Percentiles rank a stretch among this genome's conserved stretches.
Conservation (phyloP, 2,113 vertebrate species). For the Ardeotis arabs region DNA sequence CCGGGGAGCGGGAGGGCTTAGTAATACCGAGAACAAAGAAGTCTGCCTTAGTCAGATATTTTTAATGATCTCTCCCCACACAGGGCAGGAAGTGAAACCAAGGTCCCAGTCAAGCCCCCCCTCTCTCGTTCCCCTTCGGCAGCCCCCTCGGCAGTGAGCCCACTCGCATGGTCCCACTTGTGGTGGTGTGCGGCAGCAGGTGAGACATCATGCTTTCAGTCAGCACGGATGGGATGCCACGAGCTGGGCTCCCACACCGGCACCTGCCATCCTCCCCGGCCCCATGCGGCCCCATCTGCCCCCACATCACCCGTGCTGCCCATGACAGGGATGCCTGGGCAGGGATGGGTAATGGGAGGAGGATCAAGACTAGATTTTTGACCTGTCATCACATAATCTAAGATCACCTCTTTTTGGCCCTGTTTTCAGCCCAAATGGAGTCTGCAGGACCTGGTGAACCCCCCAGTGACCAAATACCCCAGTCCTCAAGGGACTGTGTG, state of each 20-base stretch:
- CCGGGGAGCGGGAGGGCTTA: conserved; percentile 36
- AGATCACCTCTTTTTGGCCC: not conserved
- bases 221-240: rapidly evolving
- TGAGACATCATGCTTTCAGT: not conserved
- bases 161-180: not conserved
- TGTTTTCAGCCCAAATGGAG: not conserved
- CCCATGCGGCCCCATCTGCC: rapidly evolving
- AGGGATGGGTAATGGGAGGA: not conserved
- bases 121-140: not conserved
- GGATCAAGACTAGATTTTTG: not conserved
- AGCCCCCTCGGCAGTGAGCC: not conserved
- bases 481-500: not conserved
- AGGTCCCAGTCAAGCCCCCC: conserved; percentile 53
- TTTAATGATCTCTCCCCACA: conserved; percentile 76
- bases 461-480: not conserved
- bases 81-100: conserved; percentile 80
- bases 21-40: conserved; percentile 76
- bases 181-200: rapidly evolving
- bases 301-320: rapidly evolving
- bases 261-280: rapidly evolving
- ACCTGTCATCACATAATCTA: not conserved
- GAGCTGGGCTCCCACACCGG: not conserved
- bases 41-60: conserved; percentile 80
- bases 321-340: rapidly evolving
- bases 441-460: not conserved